Conservation (phyloP, 1,140 invertebrate genomes). For the Drosophila ercepeae region DNA sequence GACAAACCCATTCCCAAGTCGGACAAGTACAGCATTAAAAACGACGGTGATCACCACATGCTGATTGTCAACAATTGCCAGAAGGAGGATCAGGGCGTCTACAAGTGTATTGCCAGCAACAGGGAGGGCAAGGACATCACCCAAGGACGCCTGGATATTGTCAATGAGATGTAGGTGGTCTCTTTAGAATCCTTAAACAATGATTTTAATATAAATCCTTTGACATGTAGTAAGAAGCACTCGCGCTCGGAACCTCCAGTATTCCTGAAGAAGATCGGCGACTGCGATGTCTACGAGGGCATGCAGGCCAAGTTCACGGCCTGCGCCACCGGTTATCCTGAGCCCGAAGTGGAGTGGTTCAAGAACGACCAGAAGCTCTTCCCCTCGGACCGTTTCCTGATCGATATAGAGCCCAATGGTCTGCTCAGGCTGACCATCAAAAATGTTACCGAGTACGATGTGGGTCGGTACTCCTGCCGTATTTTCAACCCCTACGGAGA, state of each 20-base stretch:
- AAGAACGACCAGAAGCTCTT: conserved; percentile 91
- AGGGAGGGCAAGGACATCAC: conserved; percentile 91
- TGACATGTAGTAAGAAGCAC: conserved; percentile 85
- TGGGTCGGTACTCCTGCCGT: conserved; percentile 92
- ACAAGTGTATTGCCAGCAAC: conserved; percentile 92
- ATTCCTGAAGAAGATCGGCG: conserved; percentile 95
- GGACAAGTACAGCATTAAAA: conserved; percentile 87
- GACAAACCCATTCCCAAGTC: conserved; percentile 87
- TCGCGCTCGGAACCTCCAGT: conserved; percentile 92
- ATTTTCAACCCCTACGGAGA: conserved; percentile 94
- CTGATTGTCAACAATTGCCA: conserved; percentile 89
- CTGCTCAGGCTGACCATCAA: conserved; percentile 91
- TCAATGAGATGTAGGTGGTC: conserved; percentile 91
- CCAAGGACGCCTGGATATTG: conserved; percentile 89
- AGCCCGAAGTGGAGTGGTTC: conserved; percentile 94
- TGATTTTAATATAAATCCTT: background rate
- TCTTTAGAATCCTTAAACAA: background rate
- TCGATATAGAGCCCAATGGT: conserved; percentile 89
- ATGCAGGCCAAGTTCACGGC: conserved; percentile 96
- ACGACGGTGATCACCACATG: conserved; percentile 91
- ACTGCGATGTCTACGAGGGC: conserved; percentile 93
- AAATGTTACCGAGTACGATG: conserved; percentile 90
- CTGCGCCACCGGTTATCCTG: conserved; percentile 92
- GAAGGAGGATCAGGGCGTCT: conserved; percentile 89
- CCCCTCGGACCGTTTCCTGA: conserved; percentile 91